Evolutionary conservation across 1,140 invertebrate species (phyloP), one percentile per base, ranked within the genome.

Genomic region (Ctenoplectra terminalis): DNA sequence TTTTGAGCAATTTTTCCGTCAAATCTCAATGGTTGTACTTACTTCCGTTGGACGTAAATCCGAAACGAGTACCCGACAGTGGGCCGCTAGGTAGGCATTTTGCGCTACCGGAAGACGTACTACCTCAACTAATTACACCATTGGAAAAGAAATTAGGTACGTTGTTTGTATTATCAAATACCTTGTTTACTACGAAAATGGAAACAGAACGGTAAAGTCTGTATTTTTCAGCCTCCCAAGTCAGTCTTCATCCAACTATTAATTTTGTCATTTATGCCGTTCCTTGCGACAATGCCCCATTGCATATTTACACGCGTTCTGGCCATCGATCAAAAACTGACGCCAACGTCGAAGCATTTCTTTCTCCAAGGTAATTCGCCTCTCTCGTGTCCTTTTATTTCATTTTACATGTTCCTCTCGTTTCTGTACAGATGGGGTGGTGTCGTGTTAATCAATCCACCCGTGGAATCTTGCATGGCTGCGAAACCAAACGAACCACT

Each of bases 1-100:
- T 95, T 0, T 94, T 97, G 40, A 96, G 96, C 58, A 95, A 96
- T 89, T 96, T 98, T 85, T 96, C 95, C 0, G 94, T 98, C 0
- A 97, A 98, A 90, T 98, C 97, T 0, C 98, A 99, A 92, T 97
- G 96, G 97, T 93, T 98, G 20, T 97, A 98, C 93, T 95, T 97
- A 56, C 94, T 97, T 4, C 95, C 97, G n/a, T 94, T 98, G 43
- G 95, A 96, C 43, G 96, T 97, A 1, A 94, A 94, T 58, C 95
- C 96, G 0, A 95, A 94, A 86, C 94, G 95, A 88, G 89, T 95
- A 4, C 92, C 92, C 9, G 95, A 95, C 64, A 89, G 88, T 11
- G 93, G 92, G 8, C 91, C 91, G 37, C 90, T 94, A 46, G 94
- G 94, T 0, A 92, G 95, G 0, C 95, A 96, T 87, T 96, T 95